phyloP scores from a whole-genome alignment of 1,140 invertebrate genomes.

The Galendromus occidentalis region DNA sequence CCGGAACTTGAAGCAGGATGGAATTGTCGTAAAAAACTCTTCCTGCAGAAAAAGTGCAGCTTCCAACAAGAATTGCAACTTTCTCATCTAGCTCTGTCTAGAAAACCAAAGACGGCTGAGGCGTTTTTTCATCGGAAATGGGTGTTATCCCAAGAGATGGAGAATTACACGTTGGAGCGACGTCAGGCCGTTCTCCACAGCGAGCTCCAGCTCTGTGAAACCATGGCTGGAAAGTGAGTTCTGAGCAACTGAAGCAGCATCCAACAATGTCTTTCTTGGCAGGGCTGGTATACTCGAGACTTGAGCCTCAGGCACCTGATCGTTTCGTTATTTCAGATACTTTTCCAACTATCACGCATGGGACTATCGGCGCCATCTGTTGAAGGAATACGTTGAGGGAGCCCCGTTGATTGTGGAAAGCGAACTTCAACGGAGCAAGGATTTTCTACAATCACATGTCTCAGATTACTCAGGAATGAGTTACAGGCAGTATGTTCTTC shows the following conservation, averaged over 20 bases:
- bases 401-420: constrained; percentile 6
- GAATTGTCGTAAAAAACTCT: background rate
- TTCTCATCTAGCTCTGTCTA: background rate
- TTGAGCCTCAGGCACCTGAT: too few relatives aligned
- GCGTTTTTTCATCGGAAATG: background rate
- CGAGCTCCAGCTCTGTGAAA: constrained; percentile 1
- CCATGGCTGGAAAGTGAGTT: constrained; percentile 2
- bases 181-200: background rate
- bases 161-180: background rate
- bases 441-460: background rate
- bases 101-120: constrained; percentile 2
- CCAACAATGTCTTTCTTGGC: background rate
- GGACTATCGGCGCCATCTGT: background rate
- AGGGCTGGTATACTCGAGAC: too few relatives aligned
- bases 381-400: background rate
- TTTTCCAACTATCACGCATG: constrained; percentile 2
- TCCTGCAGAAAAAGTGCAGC: background rate
- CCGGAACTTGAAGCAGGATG: background rate
- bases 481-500: background rate
- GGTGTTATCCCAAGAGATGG: constrained; percentile 1
- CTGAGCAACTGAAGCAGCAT: background rate
- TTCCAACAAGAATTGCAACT: constrained; percentile 5
- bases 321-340: background rate
- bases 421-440: constrained; percentile 1
- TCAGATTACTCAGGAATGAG: background rate